Evolutionary conservation across 2,797 vertebrate species (phyloP), one percentile per base, ranked within the genome.

Genomic region (Sebastes flavidus): DNA sequence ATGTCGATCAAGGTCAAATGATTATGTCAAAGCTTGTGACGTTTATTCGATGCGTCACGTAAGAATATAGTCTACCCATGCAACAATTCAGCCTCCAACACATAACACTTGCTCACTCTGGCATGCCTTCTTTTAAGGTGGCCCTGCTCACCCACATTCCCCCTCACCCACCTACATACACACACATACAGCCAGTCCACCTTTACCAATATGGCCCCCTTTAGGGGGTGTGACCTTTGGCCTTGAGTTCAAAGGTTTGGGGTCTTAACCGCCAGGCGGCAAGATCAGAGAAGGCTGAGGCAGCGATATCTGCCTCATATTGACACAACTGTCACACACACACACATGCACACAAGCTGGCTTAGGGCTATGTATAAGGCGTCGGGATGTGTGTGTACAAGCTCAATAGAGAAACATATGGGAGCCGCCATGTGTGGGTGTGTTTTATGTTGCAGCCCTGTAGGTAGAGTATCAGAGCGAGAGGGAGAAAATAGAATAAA

Each of bases 131-230:
- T 58, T 75, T 87, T 73, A 74, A 75, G 74, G 32, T 70, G 25
- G 52, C 34, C 4, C 12, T 65, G 14, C 56, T 52, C 18, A 34
- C 1, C 29, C 29, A 42, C 55, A 58, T 46, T 82, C 9, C 65
- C 62, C 38, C 49, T 56, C 10, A 46, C 24, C 38, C 25, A 70
- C 54, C 29, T 3, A 55, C 8, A 24, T 10, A 32, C 18, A 52
- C 34, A 67, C 61, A 78, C 22, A 67, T 49, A 42, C 49, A 70
- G 9, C 22, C 54, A 54, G 32, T 69, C 78, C 63, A 75, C 80
- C 69, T 91, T 91, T 88, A 81, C 82, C 91, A 94, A 91, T 94
- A 90, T 77, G 79, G 61, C 81, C 85, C 81, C 85, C 90, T 91
- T 80, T 52, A 82, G 84, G 91, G 75, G 70, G 46, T 52, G 22